A percentile compares a stretch with the other conserved stretches of the same genome.
These are phyloP conservation scores for Eutrigla gurnardus DNA, from an alignment of 2,797 vertebrate genomes.

Conservation along the genomic window DNA sequence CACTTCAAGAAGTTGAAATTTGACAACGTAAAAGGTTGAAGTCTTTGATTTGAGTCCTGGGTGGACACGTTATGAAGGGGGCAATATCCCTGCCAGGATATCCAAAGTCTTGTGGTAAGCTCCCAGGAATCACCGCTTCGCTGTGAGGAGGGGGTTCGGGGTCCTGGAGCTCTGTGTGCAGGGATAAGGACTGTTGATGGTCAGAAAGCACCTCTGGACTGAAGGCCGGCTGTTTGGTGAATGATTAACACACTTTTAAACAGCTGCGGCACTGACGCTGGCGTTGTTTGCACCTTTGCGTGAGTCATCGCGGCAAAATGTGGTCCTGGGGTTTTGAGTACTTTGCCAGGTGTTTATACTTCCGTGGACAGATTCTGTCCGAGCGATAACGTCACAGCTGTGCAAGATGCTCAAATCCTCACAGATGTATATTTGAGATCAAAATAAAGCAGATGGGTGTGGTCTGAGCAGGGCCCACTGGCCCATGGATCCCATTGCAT, in stretches of 20 bases:
- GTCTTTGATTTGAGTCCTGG: background rate
- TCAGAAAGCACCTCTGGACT: background rate
- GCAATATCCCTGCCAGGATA: background rate
- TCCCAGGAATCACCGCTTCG: background rate
- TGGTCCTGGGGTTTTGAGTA: too few species aligned
- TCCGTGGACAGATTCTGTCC: background rate
- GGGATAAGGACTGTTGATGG: background rate
- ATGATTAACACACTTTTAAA: background rate
- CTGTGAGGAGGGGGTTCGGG: background rate
- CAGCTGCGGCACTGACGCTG: too few species aligned
- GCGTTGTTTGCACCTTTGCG: too few species aligned
- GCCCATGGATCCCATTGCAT: too few species aligned
- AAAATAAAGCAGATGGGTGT: background rate
- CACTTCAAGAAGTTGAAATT: conserved; percentile 5
- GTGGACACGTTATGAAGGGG: accelerated
- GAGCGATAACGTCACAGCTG: too few species aligned
- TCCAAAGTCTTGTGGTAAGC: background rate
- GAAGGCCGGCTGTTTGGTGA: background rate
- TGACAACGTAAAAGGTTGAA: background rate
- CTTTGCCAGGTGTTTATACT: too few species aligned
- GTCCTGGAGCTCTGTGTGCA: background rate
- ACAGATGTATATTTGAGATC: background rate
- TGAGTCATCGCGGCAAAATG: background rate
- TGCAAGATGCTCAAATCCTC: background rate
- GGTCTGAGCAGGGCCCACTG: background rate